Evolutionary conservation across 92 coral and sea anemone species (phyloP), one percentile per base, ranked within the genome.

Genomic region (Plumapathes pennacea): DNA sequence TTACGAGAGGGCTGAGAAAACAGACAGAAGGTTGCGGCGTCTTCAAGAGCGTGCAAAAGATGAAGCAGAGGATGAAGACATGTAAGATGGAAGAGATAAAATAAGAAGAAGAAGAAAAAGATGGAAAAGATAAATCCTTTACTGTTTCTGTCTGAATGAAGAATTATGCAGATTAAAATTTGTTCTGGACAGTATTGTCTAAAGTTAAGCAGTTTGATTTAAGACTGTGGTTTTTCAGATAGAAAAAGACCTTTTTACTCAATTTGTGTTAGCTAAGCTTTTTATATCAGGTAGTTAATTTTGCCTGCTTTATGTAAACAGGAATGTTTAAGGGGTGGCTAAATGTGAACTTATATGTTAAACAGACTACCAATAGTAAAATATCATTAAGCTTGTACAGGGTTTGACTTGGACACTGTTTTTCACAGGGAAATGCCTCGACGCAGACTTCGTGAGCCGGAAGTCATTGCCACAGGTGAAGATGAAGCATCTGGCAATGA

Each of bases 401-500:
- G n/a, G n/a, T n/a, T n/a, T n/a, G n/a, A n/a, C n/a, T n/a, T n/a
- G n/a, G n/a, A n/a, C n/a, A n/a, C n/a, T n/a, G n/a, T n/a, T n/a
- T n/a, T n/a, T n/a, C n/a, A n/a, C n/a, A n/a, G n/a, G 5, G 95
- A 86, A 41, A 83, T 63, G 4, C 89, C 80, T 4, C 64, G 85
- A 46, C 88, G 90, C 13, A 79, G 88, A 17, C 76, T 85, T 2
- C 96, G 88, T 77, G 95, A 92, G 60, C 96, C 98, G 21, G 98
- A 88, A 32, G 87, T 92, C 21, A 60, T 92, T 63, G 87, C 85
- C 25, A 72, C 84, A 62, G 98, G 85, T 24, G 92, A 92, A 11
- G 92, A 92, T 8, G 89, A 88, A 38, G 67, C 74, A 36, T 92
- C 92, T 39, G 97, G 85, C 23, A 96, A 92, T 32, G 98, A 92